Conservation (phyloP, 2,888 invertebrate species). For the Boloria selene region DNA sequence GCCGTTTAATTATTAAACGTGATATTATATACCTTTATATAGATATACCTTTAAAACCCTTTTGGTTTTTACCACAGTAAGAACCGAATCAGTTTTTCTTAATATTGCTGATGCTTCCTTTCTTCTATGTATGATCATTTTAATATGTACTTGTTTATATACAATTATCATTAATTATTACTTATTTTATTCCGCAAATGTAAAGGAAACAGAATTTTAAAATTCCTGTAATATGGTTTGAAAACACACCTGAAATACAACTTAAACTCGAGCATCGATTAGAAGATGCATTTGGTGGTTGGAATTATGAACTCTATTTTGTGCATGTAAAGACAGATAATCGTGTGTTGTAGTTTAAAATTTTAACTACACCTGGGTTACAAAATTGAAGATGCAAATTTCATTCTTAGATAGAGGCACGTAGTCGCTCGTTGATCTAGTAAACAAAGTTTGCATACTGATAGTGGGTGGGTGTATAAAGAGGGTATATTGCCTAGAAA, state of each 20-base stretch:
- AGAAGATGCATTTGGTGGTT: neutral
- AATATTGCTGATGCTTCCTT: too few species aligned
- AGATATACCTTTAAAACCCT: too few species aligned
- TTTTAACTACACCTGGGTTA: conserved; percentile 28
- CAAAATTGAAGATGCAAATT: conserved; percentile 39
- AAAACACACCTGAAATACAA: conserved; percentile 14
- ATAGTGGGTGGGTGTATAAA: conserved; percentile 24
- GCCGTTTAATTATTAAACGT: too few species aligned
- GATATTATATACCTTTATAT: too few species aligned
- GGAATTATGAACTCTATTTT: conserved; percentile 14
- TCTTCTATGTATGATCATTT: too few species aligned
- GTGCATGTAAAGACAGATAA: neutral
- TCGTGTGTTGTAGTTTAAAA: conserved; percentile 14
- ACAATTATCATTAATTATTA: neutral
- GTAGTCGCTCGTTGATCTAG: conserved; percentile 37
- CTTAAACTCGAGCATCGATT: conserved; percentile 20
- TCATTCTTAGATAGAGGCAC: conserved; percentile 36
- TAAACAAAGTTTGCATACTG: conserved; percentile 42
- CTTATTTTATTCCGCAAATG: neutral
- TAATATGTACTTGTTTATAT: too few species aligned
- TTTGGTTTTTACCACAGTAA: too few species aligned
- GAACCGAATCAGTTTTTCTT: too few species aligned
- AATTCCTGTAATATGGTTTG: neutral
- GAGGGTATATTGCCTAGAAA: conserved; percentile 1
- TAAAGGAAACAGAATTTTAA: conserved; percentile 9